Evolutionary conservation across 2,113 vertebrate species (phyloP).

Genomic region (Spheniscus mendiculus): DNA sequence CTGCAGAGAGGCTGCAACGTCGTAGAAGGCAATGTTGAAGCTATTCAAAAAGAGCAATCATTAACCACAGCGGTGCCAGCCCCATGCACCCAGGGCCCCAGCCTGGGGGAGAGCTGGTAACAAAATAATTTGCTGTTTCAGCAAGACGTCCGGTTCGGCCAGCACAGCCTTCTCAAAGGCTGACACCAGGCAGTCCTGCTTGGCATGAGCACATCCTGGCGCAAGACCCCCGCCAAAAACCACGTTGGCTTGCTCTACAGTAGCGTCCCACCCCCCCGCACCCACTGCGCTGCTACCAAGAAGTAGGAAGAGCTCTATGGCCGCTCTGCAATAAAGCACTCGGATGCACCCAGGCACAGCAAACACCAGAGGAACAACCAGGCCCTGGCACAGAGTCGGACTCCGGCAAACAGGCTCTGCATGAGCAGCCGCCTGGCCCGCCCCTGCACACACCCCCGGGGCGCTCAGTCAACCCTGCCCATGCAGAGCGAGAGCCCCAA

Average conservation of each 20-base stretch:
- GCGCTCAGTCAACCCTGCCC: background rate
- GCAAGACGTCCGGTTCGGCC: background rate
- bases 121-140: background rate
- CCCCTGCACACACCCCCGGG: background rate
- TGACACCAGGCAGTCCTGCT: background rate
- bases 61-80: background rate
- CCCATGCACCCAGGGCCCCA: background rate
- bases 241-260: accelerated
- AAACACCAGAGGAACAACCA: background rate
- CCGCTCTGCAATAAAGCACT: background rate
- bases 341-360: background rate
- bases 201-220: accelerated
- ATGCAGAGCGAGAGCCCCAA: accelerated
- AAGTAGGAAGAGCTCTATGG: background rate
- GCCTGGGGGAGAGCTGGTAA: background rate
- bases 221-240: background rate
- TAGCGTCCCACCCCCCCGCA: background rate
- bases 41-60: background rate
- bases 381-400: background rate
- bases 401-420: background rate
- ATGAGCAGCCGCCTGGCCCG: accelerated
- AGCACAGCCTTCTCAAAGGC: accelerated
- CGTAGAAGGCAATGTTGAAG: background rate
- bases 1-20: accelerated
- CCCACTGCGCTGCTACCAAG: background rate